Evolutionary conservation across 2,113 vertebrate species (phyloP).

Genomic region (Phocoena sinus): DNA sequence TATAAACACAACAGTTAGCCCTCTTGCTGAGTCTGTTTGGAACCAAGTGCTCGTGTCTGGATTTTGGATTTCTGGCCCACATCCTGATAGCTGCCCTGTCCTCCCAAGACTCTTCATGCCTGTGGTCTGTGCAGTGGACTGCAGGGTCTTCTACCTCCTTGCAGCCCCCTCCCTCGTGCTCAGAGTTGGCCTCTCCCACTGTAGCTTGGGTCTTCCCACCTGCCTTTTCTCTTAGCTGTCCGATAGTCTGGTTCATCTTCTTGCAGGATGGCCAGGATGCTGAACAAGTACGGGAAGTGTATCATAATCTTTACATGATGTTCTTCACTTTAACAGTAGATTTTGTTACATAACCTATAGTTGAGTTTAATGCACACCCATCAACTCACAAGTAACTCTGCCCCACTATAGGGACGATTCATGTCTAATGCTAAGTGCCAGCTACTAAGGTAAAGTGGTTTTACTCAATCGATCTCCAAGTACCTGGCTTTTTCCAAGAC

Average conservation of each 20-base stretch:
- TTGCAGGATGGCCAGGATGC: neutral
- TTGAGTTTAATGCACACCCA: accelerated
- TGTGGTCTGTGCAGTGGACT: neutral
- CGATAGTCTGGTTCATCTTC: no score
- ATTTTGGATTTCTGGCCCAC: neutral
- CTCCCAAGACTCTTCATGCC: neutral
- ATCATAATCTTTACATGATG: neutral
- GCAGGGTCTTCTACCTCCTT: accelerated
- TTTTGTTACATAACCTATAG: no score
- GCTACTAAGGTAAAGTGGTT: neutral
- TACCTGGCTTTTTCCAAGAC: neutral
- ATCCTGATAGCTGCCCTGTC: no score
- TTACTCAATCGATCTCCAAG: neutral
- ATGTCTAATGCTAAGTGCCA: neutral
- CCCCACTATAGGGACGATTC: accelerated
- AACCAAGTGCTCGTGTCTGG: neutral
- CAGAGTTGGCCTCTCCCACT: neutral
- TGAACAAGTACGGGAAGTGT: accelerated
- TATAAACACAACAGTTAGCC: neutral
- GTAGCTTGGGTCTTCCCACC: accelerated
- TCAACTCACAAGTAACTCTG: neutral
- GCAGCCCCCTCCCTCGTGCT: no score
- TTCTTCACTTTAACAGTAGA: neutral
- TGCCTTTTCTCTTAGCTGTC: neutral
- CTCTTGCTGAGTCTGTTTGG: neutral